Evolutionary conservation across 2,797 vertebrate species (phyloP), one percentile per base, ranked within the genome.

Genomic region (Geotrypetes seraphini): DNA sequence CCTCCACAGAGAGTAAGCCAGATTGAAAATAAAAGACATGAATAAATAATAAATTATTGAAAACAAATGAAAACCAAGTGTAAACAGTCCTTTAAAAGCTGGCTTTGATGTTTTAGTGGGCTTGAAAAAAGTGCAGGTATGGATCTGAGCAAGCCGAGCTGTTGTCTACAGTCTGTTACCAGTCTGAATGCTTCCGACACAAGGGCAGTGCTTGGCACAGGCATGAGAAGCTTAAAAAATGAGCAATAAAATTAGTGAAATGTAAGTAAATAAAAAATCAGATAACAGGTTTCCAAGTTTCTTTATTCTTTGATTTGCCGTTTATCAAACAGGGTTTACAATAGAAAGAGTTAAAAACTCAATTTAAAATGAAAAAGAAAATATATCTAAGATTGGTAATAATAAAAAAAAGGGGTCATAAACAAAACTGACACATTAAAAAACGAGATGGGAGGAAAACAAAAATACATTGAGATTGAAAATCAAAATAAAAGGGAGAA

Each of bases 21-120:
- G 27, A 41, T 24, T 7, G 25, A 17, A 28, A 42, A 28, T 29
- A 27, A 31, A 21, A 37, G 3, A 33, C 11, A 37, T 45, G 57
- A 56, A 28, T 34, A 58, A 32, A 35, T 43, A 58, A 59, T 64
- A 60, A 69, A 68, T 70, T 63, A 63, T 24, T 51, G 51, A 76
- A 53, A 46, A 27, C 15, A 46, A 54, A 50, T 43, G 53, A 18
- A 65, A 50, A 2, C 35, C 33, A 22, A 13, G 7, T 36, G 38
- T 39, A 55, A 67, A 59, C 26, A 71, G 12, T 23, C 19, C 35
- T 56, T 53, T 47, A 30, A 40, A 57, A 63, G 10, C 8, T 19
- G 33, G 22, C 5, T 55, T 57, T 35, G 44, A 42, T 49, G 57
- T 43, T 58, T 54, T 48, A 43, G 12, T 36, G 57, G 22, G 4